Conservation (phyloP, 2,888 invertebrate species). For the Drosophila anceps region DNA sequence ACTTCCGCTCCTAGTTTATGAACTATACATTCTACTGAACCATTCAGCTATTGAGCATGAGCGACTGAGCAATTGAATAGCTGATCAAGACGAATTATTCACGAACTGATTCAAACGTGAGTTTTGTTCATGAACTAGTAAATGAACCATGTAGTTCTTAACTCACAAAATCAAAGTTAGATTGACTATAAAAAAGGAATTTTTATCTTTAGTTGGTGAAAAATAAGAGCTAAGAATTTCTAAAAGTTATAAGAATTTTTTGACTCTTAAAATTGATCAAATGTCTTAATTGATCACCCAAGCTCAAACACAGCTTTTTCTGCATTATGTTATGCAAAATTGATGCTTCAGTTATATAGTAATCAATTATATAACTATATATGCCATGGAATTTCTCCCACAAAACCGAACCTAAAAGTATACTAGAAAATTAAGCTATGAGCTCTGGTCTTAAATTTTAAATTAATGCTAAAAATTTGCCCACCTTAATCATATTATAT, state of each 20-base stretch:
- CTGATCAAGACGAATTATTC: not conserved
- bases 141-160: not conserved
- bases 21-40: not conserved
- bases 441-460: not conserved
- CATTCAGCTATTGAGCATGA: not conserved
- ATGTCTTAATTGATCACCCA: too few species aligned
- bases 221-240: too few species aligned
- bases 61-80: not conserved
- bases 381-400: not conserved
- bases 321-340: too few species aligned
- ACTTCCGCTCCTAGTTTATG: not conserved
- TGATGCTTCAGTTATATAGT: too few species aligned
- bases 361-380: not conserved
- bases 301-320: too few species aligned
- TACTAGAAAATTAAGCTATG: not conserved
- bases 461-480: not conserved
- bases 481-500: not conserved
- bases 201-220: too few species aligned
- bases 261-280: too few species aligned
- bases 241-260: too few species aligned
- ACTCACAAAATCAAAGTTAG: too few species aligned
- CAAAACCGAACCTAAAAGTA: conserved; percentile 2
- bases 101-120: not conserved
- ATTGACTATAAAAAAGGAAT: too few species aligned
- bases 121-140: not conserved